Base-by-base conservation (phyloP, 2,888 invertebrate genomes). In the Drosophila paranaensis region DNA sequence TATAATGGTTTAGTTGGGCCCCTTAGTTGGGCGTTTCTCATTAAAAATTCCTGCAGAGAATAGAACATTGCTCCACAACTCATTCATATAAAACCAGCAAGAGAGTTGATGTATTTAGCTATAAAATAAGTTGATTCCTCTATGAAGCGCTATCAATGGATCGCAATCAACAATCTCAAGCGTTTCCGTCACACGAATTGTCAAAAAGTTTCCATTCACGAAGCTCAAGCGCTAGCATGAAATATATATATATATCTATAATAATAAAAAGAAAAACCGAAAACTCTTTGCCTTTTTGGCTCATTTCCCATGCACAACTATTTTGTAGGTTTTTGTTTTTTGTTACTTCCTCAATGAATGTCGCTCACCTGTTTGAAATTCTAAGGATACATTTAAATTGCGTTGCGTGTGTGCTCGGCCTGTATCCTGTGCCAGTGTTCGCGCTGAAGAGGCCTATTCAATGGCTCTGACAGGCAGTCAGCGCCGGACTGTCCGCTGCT, bases 311-410 rank as follows among this genome's bases (percentile, higher is more conserved):
- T 30, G 25, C 53, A 48, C 58, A 57, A 48, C 39, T 48, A 39
- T 58, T 16, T 46, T 45, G 39, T 37, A 3, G 16, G 48, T 62
- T 65, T 72, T 57, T 50, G 62, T 55, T 64, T 63, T 78, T 55
- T 48, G 71, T 56, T 40, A 71, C 60, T 65, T 77, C 55, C 61
- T 55, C 58, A 74, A 79, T 79, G 79, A 71, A 66, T 74, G 81
- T 81, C 71, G 77, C 82, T 87, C 81, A 87, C 87, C 87, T 87
- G 87, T 86, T 89, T 85, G 76, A 77, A 89, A 89, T 89, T 82
- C 86, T 87, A 87, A 85, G 87, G 90, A 87, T 79, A 81, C 87
- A 87, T 87, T 87, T 82, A 83, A 81, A 88, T 72, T 84, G 81
- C 82, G 80, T 85, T 88, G 82, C 85, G 83, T 68, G 76, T 75